phyloP scores from a whole-genome alignment of 1,140 invertebrate genomes.

The Meteorus sp. region DNA sequence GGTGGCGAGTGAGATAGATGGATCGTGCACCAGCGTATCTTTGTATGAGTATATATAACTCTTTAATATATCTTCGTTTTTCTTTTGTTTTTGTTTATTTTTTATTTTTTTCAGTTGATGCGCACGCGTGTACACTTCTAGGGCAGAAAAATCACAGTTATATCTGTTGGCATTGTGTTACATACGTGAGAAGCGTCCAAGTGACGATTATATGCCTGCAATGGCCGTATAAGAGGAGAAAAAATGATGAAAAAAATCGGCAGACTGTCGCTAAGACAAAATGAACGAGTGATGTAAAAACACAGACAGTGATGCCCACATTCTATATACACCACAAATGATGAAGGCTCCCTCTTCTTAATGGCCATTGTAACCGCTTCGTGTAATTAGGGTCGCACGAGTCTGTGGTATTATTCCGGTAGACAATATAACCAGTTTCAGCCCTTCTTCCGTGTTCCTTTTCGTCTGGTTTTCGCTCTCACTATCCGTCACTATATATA shows the following conservation, averaged over 20 bases:
- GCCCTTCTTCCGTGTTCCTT: neutral
- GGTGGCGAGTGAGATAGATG: constrained; percentile 16
- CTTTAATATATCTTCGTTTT: constrained; percentile 9
- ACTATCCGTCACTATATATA: neutral
- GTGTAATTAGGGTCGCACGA: constrained; percentile 7
- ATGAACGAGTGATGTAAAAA: neutral
- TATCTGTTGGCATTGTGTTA: neutral
- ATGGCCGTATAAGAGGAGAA: neutral
- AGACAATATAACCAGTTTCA: constrained; percentile 8
- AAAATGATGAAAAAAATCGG: neutral
- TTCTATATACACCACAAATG: neutral
- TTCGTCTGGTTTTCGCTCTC: neutral
- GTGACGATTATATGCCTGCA: constrained; percentile 6
- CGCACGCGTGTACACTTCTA: no score
- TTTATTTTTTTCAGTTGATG: neutral
- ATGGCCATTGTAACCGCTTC: constrained; percentile 17
- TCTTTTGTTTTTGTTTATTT: neutral
- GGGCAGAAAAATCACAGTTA: neutral
- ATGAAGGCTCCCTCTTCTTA: neutral
- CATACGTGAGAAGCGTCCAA: neutral
- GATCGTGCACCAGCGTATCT: neutral
- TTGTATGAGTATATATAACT: no score
- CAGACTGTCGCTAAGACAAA: neutral
- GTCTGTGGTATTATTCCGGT: constrained; percentile 1
- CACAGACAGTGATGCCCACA: neutral